phyloP scores from a whole-genome alignment of 2,797 vertebrate species.

The Pteropus rufus region DNA sequence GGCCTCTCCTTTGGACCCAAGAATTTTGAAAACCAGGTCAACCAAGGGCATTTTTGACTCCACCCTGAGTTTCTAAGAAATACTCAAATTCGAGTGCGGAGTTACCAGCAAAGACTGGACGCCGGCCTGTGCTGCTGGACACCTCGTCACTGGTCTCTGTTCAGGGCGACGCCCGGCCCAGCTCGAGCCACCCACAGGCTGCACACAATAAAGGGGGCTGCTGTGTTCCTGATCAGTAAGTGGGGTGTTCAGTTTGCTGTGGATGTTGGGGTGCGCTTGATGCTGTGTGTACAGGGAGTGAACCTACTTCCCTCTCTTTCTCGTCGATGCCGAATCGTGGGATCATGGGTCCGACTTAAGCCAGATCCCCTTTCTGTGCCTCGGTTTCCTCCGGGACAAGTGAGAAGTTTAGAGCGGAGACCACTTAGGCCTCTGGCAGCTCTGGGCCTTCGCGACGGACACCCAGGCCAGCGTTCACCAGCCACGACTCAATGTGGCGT shows the following conservation, averaged over 20 bases:
- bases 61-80: background rate
- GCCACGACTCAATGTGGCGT: accelerated
- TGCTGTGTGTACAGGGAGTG: accelerated
- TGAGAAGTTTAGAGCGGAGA: background rate
- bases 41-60: background rate
- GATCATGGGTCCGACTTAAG: background rate
- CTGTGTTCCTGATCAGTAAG: accelerated
- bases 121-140: background rate
- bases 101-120: accelerated
- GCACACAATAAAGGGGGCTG: accelerated
- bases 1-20: background rate
- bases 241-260: background rate
- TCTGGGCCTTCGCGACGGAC: background rate
- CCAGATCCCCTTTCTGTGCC: background rate
- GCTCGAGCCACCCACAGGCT: background rate
- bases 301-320: background rate
- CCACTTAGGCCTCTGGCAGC: accelerated
- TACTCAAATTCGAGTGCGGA: background rate
- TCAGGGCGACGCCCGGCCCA: background rate
- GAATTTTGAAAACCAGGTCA: background rate
- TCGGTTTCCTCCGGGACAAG: background rate
- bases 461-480: accelerated
- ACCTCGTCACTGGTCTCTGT: accelerated
- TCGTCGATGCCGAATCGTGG: accelerated
- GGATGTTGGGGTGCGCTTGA: accelerated